These are phyloP conservation scores for Clamator glandarius DNA, from an alignment of 2,797 vertebrate genomes.

Conservation along the genomic window DNA sequence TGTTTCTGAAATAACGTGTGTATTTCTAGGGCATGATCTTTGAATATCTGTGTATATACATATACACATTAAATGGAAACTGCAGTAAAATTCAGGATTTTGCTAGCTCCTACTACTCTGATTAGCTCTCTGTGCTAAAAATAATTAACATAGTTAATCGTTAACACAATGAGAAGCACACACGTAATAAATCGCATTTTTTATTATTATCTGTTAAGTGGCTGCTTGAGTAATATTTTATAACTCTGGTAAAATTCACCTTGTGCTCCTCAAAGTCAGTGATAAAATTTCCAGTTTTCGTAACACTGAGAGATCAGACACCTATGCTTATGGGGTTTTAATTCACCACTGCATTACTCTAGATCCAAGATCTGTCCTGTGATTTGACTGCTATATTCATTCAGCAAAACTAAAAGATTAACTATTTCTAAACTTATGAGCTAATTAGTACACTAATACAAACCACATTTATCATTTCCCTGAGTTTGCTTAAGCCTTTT, in stretches of 20 bases:
- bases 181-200: constrained; percentile 27
- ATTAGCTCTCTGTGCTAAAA: neutral
- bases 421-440: constrained; percentile 62
- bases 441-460: constrained; percentile 49
- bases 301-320: constrained; percentile 24
- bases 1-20: neutral
- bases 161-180: neutral
- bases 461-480: constrained; percentile 66
- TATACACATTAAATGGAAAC: neutral
- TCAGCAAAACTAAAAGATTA: constrained; percentile 44
- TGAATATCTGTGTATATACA: neutral
- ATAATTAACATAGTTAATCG: constrained; percentile 21
- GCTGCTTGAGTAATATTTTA: constrained; percentile 36
- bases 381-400: constrained; percentile 24
- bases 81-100: neutral
- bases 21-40: neutral
- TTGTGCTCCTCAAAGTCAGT: constrained; percentile 27
- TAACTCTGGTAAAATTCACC: constrained; percentile 3
- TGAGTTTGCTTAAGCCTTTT: constrained; percentile 22
- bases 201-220: constrained; percentile 24
- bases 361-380: constrained; percentile 7
- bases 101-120: neutral
- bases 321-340: constrained; percentile 20
- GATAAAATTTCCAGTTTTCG: constrained; percentile 29
- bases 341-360: constrained; percentile 18